phyloP scores from a whole-genome alignment of 1,140 invertebrate species.

The Calliphora vicina region DNA sequence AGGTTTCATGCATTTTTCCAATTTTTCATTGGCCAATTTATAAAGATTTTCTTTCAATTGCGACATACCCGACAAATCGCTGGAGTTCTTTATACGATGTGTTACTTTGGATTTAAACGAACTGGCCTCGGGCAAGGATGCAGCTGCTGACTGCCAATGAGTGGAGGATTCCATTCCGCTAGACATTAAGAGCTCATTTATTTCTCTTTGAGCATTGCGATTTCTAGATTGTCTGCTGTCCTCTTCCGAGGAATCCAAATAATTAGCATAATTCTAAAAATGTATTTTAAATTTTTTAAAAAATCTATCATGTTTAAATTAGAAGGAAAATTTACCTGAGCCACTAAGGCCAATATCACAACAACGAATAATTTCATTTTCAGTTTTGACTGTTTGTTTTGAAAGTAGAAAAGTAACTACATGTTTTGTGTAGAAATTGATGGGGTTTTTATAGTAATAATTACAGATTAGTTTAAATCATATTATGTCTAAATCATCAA shows the following conservation, averaged over 20 bases:
- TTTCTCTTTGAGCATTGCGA: neutral
- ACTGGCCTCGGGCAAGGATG: neutral
- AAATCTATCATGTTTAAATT: neutral
- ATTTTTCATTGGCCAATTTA: neutral
- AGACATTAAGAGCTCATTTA: neutral
- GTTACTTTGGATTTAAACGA: neutral
- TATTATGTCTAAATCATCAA: neutral
- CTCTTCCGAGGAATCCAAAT: neutral
- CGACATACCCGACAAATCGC: neutral
- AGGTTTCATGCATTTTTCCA: constrained; percentile 12
- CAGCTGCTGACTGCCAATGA: neutral
- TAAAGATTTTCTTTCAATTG: neutral
- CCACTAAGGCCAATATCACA: neutral
- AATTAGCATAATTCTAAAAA: neutral
- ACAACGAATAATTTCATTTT: constrained; percentile 22
- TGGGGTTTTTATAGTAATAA: constrained; percentile 3
- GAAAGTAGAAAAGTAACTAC: neutral
- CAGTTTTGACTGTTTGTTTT: neutral
- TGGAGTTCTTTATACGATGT: neutral
- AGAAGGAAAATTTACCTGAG: neutral
- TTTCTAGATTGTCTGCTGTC: neutral
- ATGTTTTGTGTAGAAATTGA: neutral
- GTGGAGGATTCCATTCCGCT: neutral
- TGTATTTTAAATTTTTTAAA: neutral
- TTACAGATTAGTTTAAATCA: neutral